These are phyloP conservation scores for Cheilosia vulpina DNA, from an alignment of 2,888 invertebrate genomes.

Conservation along the genomic window DNA sequence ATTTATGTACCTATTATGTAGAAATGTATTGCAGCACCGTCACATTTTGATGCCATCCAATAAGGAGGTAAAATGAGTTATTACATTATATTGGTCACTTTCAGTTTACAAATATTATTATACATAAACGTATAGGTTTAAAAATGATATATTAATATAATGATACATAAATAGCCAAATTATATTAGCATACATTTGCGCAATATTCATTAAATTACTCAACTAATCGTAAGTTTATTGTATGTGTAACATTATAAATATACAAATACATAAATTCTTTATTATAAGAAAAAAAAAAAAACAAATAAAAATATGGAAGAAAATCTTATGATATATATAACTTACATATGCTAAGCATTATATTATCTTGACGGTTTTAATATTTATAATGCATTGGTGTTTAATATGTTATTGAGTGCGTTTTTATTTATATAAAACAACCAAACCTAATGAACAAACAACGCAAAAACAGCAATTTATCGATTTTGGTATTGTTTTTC, in stretches of 20 bases:
- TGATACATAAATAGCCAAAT: conserved; percentile 46
- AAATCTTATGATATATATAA: conserved; percentile 58
- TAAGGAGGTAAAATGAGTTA: not conserved
- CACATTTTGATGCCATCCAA: conserved; percentile 61
- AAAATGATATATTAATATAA: conserved; percentile 8
- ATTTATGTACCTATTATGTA: conserved; percentile 9
- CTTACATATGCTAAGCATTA: conserved; percentile 22
- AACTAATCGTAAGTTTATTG: conserved; percentile 14
- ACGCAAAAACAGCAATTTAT: too few relatives aligned
- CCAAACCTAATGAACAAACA: too few relatives aligned
- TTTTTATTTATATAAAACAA: not conserved
- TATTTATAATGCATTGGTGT: too few relatives aligned
- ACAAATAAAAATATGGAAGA: conserved; percentile 12
- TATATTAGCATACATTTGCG: conserved; percentile 28
- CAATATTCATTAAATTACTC: conserved; percentile 28
- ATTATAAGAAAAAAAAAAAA: conserved; percentile 5
- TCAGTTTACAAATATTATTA: not conserved
- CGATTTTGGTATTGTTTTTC: too few relatives aligned
- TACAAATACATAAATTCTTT: conserved; percentile 15
- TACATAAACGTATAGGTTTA: conserved; percentile 6
- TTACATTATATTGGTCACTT: not conserved
- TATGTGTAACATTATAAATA: conserved; percentile 13
- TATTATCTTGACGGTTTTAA: not conserved
- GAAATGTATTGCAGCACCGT: conserved; percentile 39
- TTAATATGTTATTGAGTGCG: too few relatives aligned